Conservation (phyloP, 2,888 invertebrate genomes). For the Drosophila pegasa region DNA sequence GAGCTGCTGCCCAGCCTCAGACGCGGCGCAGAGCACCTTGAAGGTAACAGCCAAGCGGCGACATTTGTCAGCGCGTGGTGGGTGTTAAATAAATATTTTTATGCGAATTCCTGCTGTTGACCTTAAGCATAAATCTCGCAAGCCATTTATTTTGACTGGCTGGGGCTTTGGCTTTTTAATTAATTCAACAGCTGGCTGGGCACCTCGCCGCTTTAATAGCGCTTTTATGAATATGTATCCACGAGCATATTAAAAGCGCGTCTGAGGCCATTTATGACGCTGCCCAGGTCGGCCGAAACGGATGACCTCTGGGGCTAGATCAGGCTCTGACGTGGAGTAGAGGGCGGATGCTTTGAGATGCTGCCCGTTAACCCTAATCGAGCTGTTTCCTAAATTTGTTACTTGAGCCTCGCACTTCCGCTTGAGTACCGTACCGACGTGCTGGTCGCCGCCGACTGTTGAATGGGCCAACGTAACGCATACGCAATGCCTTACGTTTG, state of each 20-base stretch:
- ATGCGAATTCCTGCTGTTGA: conserved; percentile 43
- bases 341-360: neutral
- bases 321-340: conserved; percentile 15
- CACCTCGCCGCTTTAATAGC: conserved; percentile 53
- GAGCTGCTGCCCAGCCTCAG: conserved; percentile 45
- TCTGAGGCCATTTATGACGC: conserved; percentile 44
- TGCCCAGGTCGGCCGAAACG: conserved; percentile 23
- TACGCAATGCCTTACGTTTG: conserved; percentile 45
- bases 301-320: conserved; percentile 25
- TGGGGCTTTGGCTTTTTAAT: conserved; percentile 62
- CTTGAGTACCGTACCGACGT: conserved; percentile 53
- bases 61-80: conserved; percentile 16
- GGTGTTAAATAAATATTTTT: conserved; percentile 49
- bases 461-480: conserved; percentile 11
- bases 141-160: conserved; percentile 64
- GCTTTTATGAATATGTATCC: conserved; percentile 60
- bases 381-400: conserved; percentile 16
- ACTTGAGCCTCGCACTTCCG: conserved; percentile 61
- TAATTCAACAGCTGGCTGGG: conserved; percentile 55
- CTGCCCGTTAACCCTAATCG: neutral
- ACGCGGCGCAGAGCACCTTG: neutral
- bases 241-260: conserved; percentile 54
- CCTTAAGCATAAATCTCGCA: conserved; percentile 61
- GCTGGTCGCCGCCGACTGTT: conserved; percentile 59
- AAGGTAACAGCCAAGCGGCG: conserved; percentile 7